Evolutionary conservation across 2,797 vertebrate species (phyloP).

Genomic region (Novumbra hubbsi): DNA sequence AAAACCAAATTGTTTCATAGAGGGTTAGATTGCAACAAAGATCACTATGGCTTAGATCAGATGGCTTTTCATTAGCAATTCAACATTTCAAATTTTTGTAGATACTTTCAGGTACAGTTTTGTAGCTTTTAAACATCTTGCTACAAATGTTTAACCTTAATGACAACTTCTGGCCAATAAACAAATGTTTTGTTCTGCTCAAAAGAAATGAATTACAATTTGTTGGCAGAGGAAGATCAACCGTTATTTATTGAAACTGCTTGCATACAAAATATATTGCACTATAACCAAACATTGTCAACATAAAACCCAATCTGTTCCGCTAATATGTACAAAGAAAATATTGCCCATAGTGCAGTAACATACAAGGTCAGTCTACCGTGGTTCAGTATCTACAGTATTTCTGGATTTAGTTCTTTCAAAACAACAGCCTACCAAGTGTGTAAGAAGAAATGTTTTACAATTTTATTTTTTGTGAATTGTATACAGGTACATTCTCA

Average conservation of each 20-base stretch:
- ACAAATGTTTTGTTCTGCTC: neutral
- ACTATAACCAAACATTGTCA: conserved; percentile 99
- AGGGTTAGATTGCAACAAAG: neutral
- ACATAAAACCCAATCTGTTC: conserved; percentile 95
- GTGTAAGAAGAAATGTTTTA: conserved; percentile 86
- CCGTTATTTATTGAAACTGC: conserved; percentile 98
- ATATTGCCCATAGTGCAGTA: conserved; percentile 92
- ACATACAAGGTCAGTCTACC: conserved; percentile 94
- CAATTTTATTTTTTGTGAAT: conserved; percentile 77
- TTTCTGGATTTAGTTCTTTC: conserved; percentile 49
- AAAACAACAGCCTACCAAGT: conserved; percentile 85
- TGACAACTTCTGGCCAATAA: neutral
- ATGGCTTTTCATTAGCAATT: neutral
- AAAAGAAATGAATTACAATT: conserved; percentile 23
- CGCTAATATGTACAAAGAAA: conserved; percentile 95
- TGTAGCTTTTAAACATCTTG: neutral
- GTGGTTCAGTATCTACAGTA: conserved; percentile 95
- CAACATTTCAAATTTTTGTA: neutral
- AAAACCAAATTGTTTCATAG: neutral
- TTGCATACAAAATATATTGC: conserved; percentile 99
- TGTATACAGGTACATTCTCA: conserved; percentile 82
- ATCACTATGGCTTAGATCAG: neutral
- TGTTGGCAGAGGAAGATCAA: conserved; percentile 92
- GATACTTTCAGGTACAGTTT: neutral
- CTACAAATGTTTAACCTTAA: neutral